Evolutionary conservation across 2,888 invertebrate species (phyloP), one percentile per base, ranked within the genome.

Genomic region (Phortica okadai): DNA sequence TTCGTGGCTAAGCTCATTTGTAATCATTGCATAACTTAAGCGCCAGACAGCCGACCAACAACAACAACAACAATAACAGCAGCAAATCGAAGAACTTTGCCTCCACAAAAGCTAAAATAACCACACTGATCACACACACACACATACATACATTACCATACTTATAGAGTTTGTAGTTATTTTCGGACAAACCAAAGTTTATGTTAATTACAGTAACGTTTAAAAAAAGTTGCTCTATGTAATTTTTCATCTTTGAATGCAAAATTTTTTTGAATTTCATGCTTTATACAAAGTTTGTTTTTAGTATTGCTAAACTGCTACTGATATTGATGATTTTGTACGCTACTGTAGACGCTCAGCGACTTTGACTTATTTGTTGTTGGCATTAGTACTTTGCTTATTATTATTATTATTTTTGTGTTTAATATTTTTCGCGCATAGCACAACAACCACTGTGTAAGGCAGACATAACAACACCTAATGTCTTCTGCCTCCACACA

Each of bases 391-490:
- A 74, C 76, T 79, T 77, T 82, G 50, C 50, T 8, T 78, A 74
- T 78, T 78, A 76, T 78, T 76, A 62, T 76, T 76, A 73, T 76
- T 67, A 78, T 77, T 80, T 77, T 66, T 75, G 50, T 21, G 74
- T 77, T 76, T 59, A 77, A 75, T 76, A 66, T 77, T 75, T 72
- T 74, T 50, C 75, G 21, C 62, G 41, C 5, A 50, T 50, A 50
- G 14, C 50, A 11, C 50, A 50, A 50, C 50, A 11, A 50, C 50
- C 44, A 80, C 76, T 56, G 6, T 72, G 70, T 14, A 50, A 50
- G 50, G 14, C 14, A 50, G 10, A 50, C 6, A 44, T 11, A 5
- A 33, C 73, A 45, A 45, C 45, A 45, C 21, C n/a, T 45, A 56
- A 21, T 58, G 58, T 45, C 41, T 73, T 21, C 76, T 58, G 6